Evolutionary conservation across 2,797 vertebrate species (phyloP).

Genomic region (Enteromius anoplus): DNA sequence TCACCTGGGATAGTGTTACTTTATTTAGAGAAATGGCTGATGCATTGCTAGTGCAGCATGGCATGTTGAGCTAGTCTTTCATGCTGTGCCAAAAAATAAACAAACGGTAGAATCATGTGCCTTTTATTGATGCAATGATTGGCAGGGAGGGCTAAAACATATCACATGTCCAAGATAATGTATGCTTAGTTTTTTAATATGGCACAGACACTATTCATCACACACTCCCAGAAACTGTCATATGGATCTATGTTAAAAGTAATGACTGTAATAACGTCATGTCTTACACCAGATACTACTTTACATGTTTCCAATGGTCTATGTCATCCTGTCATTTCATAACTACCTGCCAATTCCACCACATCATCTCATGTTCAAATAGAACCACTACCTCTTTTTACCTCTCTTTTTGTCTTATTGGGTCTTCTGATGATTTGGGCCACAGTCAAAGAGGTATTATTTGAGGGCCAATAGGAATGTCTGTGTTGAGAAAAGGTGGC

Average conservation of each 20-base stretch:
- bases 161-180: background rate
- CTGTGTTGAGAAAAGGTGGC: constrained; percentile 19
- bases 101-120: background rate
- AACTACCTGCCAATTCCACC: background rate
- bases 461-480: background rate
- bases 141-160: background rate
- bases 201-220: background rate
- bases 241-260: background rate
- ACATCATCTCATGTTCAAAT: background rate
- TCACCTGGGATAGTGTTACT: background rate
- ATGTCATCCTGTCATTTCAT: background rate
- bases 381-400: background rate
- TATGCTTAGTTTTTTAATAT: background rate
- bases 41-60: too few species aligned
- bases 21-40: background rate
- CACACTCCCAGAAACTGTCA: background rate
- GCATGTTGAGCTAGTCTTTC: background rate
- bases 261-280: background rate
- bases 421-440: background rate
- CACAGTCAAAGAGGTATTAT: background rate
- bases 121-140: background rate
- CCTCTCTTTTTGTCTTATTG: background rate
- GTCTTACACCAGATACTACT: background rate
- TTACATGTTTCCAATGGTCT: background rate
- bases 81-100: background rate